Evolutionary conservation across 1,140 invertebrate genomes (phyloP), one percentile per base, ranked within the genome.

Genomic region (Tetranychus urticae): DNA sequence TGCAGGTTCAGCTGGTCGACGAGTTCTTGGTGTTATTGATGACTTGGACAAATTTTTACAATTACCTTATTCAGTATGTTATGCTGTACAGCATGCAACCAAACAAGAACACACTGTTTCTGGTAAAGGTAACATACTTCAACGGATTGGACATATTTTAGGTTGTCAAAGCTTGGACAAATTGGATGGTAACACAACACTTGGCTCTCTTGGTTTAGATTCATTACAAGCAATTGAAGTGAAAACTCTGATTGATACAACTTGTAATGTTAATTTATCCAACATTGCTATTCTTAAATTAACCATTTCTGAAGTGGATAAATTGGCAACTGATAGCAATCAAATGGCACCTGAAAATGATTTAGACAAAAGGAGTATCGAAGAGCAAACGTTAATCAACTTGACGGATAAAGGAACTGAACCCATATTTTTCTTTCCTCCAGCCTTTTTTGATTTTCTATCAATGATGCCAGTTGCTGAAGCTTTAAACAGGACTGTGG

Each of bases 161-260:
- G 87, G 87, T 58, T 75, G 93, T 56, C 88, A 93, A 92, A 86
- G 86, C 55, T 74, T 92, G 56, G 87, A 91, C 60, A 82, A 81
- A 55, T 76, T 92, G 3, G 82, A 84, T 56, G 72, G 78, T 48
- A 58, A 2, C 42, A 47, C 56, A 14, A 85, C 80, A 36, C 73
- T 97, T 10, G 85, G 85, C 13, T 91, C 52, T 37, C 31, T 57
- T 23, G 92, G 92, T 57, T 87, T 97, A 80, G 92, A 97, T 69
- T 94, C 89, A 0, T 74, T 97, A 39, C 96, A 97, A 90, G 88
- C 87, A 59, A 88, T 92, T 1, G 92, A 97, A 76, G 88, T 97
- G 64, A 94, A 93, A 50, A 65, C 65, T 47, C 33, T 46, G 12
- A 42, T 65, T 36, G 64, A 65, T 46, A 50, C 58, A 58, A 63